phyloP scores from a whole-genome alignment of 2,888 invertebrate genomes.

The Temnothorax rugatulus region DNA sequence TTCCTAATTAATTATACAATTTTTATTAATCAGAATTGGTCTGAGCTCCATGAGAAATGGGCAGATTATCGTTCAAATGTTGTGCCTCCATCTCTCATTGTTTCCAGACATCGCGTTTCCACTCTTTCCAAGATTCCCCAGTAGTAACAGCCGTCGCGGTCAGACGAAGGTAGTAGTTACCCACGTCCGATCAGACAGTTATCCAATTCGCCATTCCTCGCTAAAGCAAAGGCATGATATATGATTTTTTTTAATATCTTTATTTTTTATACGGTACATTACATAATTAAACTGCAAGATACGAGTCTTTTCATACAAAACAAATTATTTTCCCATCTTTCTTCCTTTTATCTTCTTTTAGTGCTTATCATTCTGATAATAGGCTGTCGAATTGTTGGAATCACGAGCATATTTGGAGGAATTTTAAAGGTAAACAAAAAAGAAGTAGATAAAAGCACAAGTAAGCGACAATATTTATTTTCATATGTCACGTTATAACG shows the following conservation, averaged over 20 bases:
- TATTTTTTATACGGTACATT: background rate
- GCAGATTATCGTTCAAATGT: background rate
- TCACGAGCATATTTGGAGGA: background rate
- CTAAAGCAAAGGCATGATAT: background rate
- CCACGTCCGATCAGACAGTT: conserved; percentile 67
- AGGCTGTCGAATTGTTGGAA: background rate
- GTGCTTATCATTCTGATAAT: background rate
- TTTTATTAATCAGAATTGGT: background rate
- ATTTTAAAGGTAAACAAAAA: background rate
- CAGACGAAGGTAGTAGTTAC: conserved; percentile 57
- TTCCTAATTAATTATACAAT: background rate
- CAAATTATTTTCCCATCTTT: background rate
- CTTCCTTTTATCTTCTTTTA: background rate
- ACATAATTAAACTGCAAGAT: background rate
- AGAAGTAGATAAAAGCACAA: background rate
- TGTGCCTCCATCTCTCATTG: conserved; percentile 65
- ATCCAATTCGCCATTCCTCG: conserved; percentile 18
- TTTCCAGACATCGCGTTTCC: background rate
- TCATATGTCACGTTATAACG: background rate
- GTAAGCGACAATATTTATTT: background rate
- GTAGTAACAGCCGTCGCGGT: conserved; percentile 48
- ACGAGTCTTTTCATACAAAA: background rate
- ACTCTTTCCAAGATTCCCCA: background rate
- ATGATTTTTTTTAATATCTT: background rate
- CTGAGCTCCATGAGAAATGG: background rate